A percentile compares a stretch with the other conserved stretches of the same genome.
Conservation (phyloP, 2,888 invertebrate species). For the Drosophila neonasuta region DNA sequence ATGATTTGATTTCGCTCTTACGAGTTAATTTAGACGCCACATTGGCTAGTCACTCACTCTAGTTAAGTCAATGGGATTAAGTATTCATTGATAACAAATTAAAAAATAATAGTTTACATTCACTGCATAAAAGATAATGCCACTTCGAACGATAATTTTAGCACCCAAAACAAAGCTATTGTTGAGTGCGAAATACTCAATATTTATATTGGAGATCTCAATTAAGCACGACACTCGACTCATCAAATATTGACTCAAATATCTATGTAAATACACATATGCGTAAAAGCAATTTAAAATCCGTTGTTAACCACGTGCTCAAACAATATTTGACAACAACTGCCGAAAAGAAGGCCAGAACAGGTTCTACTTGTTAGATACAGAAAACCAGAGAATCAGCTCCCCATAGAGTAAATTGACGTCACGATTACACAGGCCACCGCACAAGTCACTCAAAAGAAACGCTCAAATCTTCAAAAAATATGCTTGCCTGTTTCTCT, state of each 20-base stretch:
- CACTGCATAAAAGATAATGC: conserved; percentile 1
- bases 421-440: conserved; percentile 13
- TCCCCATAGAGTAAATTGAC: conserved; percentile 3
- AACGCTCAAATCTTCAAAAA: conserved; percentile 13
- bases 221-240: not conserved
- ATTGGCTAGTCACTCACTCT: not conserved
- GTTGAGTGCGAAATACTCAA: conserved; percentile 1
- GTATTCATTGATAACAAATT: conserved; percentile 21
- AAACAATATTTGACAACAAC: not conserved
- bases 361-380: conserved; percentile 28
- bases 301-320: conserved; percentile 6
- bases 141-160: not conserved
- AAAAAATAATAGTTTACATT: not conserved
- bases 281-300: not conserved
- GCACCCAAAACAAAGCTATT: not conserved
- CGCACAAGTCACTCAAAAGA: conserved; percentile 10
- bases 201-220: not conserved
- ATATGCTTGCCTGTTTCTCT: conserved; percentile 25
- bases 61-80: conserved; percentile 17
- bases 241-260: conserved; percentile 1
- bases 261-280: not conserved
- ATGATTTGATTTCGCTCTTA: not conserved
- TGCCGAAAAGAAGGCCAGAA: conserved; percentile 19
- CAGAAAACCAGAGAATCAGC: conserved; percentile 14
- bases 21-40: not conserved